phyloP scores from a whole-genome alignment of 2,888 invertebrate genomes.

The Spialia ferax region DNA sequence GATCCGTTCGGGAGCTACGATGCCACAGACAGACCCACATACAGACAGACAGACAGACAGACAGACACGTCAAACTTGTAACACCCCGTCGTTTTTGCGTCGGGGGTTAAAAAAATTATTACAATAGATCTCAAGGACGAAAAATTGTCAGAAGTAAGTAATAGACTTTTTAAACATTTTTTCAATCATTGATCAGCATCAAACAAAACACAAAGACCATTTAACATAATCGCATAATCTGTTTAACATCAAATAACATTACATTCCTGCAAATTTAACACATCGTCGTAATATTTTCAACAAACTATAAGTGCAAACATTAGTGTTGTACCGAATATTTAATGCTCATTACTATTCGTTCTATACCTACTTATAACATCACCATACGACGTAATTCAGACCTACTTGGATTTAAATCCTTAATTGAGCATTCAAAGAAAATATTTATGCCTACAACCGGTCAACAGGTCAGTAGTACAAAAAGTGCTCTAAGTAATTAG shows the following conservation, averaged over 20 bases:
- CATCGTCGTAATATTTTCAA: conserved; percentile 66
- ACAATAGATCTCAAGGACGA: too few species aligned
- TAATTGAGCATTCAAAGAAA: background rate
- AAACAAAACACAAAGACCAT: conserved; percentile 24
- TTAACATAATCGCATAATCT: conserved; percentile 46
- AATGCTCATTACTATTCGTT: conserved; percentile 26
- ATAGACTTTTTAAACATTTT: too few species aligned
- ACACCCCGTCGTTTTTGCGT: too few species aligned
- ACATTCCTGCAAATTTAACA: conserved; percentile 69
- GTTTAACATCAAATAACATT: conserved; percentile 58
- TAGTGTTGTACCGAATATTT: conserved; percentile 58
- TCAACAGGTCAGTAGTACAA: background rate
- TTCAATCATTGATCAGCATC: background rate
- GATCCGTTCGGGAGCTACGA: too few species aligned
- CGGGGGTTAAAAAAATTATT: too few species aligned
- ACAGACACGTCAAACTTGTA: too few species aligned
- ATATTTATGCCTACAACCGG: background rate
- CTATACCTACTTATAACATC: background rate
- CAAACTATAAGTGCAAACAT: conserved; percentile 69
- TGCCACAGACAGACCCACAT: too few species aligned
- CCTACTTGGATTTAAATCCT: background rate
- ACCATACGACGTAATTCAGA: background rate
- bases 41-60: too few species aligned
- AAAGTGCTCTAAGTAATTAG: background rate
- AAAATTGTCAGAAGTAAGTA: too few species aligned